A percentile compares a stretch with the other conserved stretches of the same genome.
phyloP scores from a whole-genome alignment of 1,140 invertebrate genomes.

The Apis florea region DNA sequence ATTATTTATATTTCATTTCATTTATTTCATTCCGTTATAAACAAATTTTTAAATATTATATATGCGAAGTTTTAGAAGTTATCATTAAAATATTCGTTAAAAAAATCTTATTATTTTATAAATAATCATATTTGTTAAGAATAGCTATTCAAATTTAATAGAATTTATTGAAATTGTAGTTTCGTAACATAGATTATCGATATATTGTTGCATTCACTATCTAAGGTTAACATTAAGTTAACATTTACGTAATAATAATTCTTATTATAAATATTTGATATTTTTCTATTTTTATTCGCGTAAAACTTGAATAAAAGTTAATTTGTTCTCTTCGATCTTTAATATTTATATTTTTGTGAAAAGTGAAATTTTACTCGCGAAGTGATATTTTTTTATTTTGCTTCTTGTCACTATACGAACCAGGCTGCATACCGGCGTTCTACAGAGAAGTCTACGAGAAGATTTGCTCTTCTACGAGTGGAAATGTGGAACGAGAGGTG shows the following conservation, averaged over 20 bases:
- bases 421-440: conserved; percentile 84
- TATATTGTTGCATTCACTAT: neutral
- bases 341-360: neutral
- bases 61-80: neutral
- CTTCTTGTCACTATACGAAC: conserved; percentile 15
- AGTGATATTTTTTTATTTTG: conserved; percentile 21
- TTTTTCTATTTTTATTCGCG: neutral
- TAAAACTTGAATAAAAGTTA: neutral
- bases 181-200: neutral
- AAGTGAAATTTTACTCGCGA: conserved; percentile 27
- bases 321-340: neutral
- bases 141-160: too few relatives aligned
- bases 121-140: neutral
- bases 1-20: neutral
- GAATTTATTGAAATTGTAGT: neutral
- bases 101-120: too few relatives aligned
- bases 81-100: too few relatives aligned
- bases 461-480: conserved; percentile 83
- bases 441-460: conserved; percentile 84
- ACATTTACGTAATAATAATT: neutral
- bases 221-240: neutral
- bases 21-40: neutral
- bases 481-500: conserved; percentile 83
- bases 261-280: neutral
- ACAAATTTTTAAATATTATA: neutral